phyloP scores from a whole-genome alignment of 2,113 vertebrate genomes.

The Natator depressus region DNA sequence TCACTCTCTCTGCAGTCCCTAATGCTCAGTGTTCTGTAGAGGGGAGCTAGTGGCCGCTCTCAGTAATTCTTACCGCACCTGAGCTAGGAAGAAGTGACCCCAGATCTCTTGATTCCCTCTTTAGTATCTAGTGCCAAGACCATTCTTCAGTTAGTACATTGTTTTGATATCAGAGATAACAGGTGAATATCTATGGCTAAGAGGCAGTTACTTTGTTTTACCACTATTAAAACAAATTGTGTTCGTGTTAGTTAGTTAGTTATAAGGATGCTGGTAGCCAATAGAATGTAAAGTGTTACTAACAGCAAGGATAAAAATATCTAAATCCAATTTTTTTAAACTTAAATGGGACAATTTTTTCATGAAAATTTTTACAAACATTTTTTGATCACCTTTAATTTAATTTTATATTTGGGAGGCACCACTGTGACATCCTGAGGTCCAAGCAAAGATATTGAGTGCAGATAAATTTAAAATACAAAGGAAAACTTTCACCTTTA shows the following conservation, averaged over 20 bases:
- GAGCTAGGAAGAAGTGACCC: not conserved
- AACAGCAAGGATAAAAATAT: not conserved
- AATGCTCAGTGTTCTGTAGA: not conserved
- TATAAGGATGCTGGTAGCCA: not conserved
- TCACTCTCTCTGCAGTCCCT: not conserved
- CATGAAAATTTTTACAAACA: not conserved
- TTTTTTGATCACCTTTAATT: not conserved
- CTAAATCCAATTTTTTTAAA: not conserved
- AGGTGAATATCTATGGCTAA: not conserved
- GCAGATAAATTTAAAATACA: not conserved
- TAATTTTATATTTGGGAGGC: not conserved
- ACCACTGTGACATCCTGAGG: not conserved
- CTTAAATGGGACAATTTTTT: not conserved
- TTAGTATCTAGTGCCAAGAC: not conserved
- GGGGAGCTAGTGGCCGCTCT: not conserved
- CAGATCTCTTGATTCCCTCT: not conserved
- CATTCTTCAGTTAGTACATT: not conserved
- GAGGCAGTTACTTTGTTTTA: not conserved
- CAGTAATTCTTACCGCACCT: not conserved
- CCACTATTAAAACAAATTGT: not conserved
- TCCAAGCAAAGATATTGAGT: not conserved
- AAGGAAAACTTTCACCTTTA: not conserved
- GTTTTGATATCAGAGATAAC: not conserved
- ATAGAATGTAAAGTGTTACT: not conserved
- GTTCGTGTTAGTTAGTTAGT: not conserved